Percentiles rank a stretch among this genome's conserved stretches.
These are phyloP conservation scores for Ctenoplectra terminalis DNA, from an alignment of 1,140 invertebrate genomes.

Conservation along the genomic window DNA sequence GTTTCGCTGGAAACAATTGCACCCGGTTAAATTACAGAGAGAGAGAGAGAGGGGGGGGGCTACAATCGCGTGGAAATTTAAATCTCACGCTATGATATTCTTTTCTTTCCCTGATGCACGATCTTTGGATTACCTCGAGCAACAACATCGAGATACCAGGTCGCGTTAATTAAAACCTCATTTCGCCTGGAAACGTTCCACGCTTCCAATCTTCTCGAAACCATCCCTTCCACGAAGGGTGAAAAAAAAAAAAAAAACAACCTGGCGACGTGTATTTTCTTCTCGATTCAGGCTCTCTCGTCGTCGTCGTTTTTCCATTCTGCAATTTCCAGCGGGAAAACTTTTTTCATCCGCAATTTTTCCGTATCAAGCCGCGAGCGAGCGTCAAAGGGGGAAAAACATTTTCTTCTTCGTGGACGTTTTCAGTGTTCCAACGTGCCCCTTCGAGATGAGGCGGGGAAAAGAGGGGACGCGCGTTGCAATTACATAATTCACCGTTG, in stretches of 20 bases:
- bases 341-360: conserved; percentile 38
- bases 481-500: conserved; percentile 51
- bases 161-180: conserved; percentile 37
- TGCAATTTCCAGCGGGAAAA: conserved; percentile 19
- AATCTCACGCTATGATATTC: conserved; percentile 9
- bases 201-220: conserved; percentile 29
- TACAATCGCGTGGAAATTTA: conserved; percentile 14
- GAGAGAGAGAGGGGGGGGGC: too few relatives aligned
- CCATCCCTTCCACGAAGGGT: background rate
- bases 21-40: conserved; percentile 5
- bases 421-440: background rate
- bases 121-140: conserved; percentile 10
- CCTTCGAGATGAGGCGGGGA: too few relatives aligned
- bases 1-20: conserved; percentile 8
- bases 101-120: background rate
- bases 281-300: background rate
- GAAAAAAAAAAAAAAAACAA: background rate
- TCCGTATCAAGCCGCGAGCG: conserved; percentile 13
- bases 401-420: conserved; percentile 29
- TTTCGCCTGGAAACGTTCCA: conserved; percentile 18
- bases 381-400: conserved; percentile 10
- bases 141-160: conserved; percentile 17
- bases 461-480: conserved; percentile 14
- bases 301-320: background rate
- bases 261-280: background rate